Evolutionary conservation across 2,113 vertebrate species (phyloP).

Genomic region (Dipodomys spectabilis): DNA sequence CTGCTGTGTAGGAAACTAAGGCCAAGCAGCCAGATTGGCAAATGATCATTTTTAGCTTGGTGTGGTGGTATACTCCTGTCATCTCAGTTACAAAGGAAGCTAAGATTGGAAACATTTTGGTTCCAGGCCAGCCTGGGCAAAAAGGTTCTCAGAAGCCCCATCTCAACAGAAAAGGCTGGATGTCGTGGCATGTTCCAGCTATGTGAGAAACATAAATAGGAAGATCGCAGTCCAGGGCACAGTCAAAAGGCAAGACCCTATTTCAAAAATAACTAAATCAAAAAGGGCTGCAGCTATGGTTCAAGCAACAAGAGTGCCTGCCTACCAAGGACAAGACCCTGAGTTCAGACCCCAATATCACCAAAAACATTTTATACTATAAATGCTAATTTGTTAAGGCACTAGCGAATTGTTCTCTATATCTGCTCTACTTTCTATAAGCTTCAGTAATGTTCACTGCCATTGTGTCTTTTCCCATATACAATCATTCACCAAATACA

Average conservation of each 20-base stretch:
- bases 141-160: too few species aligned
- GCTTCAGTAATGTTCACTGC: conserved; percentile 10
- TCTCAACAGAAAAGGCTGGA: too few species aligned
- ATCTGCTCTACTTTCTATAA: background rate
- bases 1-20: conserved; percentile 26
- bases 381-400: background rate
- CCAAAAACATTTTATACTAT: background rate
- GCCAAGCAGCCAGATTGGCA: background rate
- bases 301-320: background rate
- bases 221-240: too few species aligned
- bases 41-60: background rate
- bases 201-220: too few species aligned
- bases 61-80: too few species aligned
- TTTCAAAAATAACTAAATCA: too few species aligned
- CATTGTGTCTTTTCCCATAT: conserved; percentile 22
- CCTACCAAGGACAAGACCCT: background rate
- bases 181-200: too few species aligned
- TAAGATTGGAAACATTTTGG: too few species aligned
- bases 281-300: too few species aligned
- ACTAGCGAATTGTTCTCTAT: background rate
- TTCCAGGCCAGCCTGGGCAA: background rate
- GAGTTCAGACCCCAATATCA: background rate
- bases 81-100: too few species aligned
- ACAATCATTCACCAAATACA: conserved; percentile 20
- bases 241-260: too few species aligned